These are phyloP conservation scores for Dicrurus megarhynchus DNA, from an alignment of 2,113 vertebrate species.

Conservation along the genomic window DNA sequence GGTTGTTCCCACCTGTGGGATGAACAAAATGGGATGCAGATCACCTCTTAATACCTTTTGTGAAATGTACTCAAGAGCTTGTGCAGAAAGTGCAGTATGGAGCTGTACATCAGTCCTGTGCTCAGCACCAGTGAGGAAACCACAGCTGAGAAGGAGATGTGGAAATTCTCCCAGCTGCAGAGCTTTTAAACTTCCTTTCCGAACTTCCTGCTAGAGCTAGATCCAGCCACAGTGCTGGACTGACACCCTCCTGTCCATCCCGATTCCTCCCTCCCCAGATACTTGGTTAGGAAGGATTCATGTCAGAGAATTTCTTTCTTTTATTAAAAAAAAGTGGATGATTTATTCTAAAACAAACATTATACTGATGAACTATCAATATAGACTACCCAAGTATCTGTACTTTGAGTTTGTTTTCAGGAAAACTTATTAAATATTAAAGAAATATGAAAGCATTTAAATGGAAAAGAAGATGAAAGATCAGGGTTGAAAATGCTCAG, in stretches of 20 bases:
- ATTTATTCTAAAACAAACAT: background rate
- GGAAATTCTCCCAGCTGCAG: background rate
- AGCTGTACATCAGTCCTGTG: background rate
- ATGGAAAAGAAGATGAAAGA: slow-evolving; percentile 4
- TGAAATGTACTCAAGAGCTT: background rate
- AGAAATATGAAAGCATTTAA: slow-evolving; percentile 20
- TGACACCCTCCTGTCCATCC: background rate
- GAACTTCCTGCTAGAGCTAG: background rate
- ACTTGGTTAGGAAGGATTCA: background rate
- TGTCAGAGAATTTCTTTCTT: background rate
- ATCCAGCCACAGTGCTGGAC: background rate
- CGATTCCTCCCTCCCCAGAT: background rate
- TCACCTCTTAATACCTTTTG: background rate
- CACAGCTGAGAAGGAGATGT: background rate
- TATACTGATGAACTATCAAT: background rate
- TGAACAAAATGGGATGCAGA: background rate
- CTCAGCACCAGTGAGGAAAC: background rate
- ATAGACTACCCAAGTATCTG: background rate
- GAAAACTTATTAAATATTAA: background rate
- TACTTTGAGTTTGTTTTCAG: background rate
- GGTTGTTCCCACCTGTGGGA: background rate
- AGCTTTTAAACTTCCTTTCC: background rate
- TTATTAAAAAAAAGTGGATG: background rate
- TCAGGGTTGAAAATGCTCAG: background rate
- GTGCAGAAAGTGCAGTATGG: background rate